Base-by-base conservation (phyloP, 2,797 vertebrate genomes). In the Otolemur crassicaudatus region DNA sequence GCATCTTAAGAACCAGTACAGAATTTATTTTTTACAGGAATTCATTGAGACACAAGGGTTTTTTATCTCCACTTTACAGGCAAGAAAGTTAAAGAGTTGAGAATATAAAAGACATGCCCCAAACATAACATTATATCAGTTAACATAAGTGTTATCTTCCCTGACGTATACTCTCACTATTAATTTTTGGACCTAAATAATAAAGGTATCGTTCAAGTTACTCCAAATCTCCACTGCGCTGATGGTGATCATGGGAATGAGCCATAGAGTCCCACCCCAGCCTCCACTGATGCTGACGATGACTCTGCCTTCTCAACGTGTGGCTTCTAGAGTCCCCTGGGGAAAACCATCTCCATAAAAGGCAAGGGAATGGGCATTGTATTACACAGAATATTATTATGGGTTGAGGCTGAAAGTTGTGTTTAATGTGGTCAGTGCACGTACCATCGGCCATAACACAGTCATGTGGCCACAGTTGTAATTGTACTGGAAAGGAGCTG, bases 401-500 rank as follows among this genome's bases (percentile, higher is more conserved):
- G 25, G 2, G 5, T 16, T 19, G 93, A 67, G 8, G 25, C 13
- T 69, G 34, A 34, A 63, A 83, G 49, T 43, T 25, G 3, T 58
- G 5, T 69, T 73, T 90, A 69, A 20, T 2, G 22, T n/a, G 37
- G 79, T 46, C 17, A 58, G 1, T 40, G 37, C 0, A 31, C 19
- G 34, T 61, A 23, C 23, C 7, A 5, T 43, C 43, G 65, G 10
- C 34, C 72, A 85, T 23, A 95, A 53, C 20, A 73, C 2, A 91
- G 40, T 43, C 14, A 86, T 69, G 25, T 53, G 13, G 10, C 25
- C 20, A 88, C 5, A 90, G 13, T 60, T 27, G 72, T 43, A 93
- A 70, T 0, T 77, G 25, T 7, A 56, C 6, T 16, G 12, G 9
- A 61, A 20, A 17, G 5, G 1, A 75, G 53, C 3, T 53, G 5